Percentiles rank a stretch among this genome's conserved stretches.
These are phyloP conservation scores for Lamellibrachia luymesi DNA, from an alignment of 1,140 invertebrate species.

Conservation along the genomic window DNA sequence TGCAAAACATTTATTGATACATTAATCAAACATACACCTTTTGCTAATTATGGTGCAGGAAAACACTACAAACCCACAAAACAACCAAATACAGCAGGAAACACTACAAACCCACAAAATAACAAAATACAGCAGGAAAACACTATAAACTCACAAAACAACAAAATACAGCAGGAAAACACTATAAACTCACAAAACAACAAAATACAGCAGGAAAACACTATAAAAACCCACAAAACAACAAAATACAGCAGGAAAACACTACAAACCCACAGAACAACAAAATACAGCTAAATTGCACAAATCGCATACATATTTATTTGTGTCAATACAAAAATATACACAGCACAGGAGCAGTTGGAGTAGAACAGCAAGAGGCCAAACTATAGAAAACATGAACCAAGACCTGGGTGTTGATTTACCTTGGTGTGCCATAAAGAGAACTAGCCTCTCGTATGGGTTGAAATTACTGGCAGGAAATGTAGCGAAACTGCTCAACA, in stretches of 20 bases:
- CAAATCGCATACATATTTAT: not conserved
- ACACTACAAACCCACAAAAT: no score
- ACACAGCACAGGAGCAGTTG: not conserved
- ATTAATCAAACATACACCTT: not conserved
- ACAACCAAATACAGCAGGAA: not conserved
- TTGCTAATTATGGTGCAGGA: not conserved
- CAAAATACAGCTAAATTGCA: not conserved
- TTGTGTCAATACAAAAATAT: not conserved
- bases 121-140: no score
- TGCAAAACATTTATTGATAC: not conserved
- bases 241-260: not conserved
- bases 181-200: no score
- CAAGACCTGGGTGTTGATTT: not conserved
- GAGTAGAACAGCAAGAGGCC: not conserved
- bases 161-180: no score
- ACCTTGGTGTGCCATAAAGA: not conserved
- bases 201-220: no score
- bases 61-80: not conserved
- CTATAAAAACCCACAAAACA: not conserved
- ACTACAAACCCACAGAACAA: not conserved
- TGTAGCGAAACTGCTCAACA: not conserved
- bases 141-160: no score
- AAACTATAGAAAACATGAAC: no score
- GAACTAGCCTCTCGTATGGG: not conserved
- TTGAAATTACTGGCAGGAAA: constrained; percentile 5